Conservation (phyloP, 2,797 vertebrate species). For the Morelia viridis region DNA sequence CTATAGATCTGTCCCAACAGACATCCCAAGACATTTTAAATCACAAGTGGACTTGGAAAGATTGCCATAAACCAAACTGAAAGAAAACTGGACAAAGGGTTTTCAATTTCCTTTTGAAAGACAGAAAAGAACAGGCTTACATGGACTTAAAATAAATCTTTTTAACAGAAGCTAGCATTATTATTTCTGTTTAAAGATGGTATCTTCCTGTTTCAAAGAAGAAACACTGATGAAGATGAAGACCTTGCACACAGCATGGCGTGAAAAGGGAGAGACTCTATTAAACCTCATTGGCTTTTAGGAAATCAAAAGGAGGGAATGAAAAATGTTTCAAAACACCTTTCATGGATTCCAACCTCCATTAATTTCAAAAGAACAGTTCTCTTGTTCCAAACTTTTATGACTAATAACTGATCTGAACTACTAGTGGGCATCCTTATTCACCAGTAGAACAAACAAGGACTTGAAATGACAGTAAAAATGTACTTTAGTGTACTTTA, state of each 20-base stretch:
- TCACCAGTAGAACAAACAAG: constrained; percentile 5
- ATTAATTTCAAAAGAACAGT: background rate
- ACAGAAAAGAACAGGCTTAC: background rate
- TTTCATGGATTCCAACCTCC: background rate
- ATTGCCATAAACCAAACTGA: background rate
- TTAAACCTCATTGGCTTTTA: background rate
- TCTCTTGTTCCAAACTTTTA: background rate
- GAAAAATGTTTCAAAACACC: background rate
- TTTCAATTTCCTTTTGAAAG: constrained; percentile 8
- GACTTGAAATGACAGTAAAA: constrained; percentile 9
- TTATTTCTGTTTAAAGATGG: constrained; percentile 12
- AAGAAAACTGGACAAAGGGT: background rate
- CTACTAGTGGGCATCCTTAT: constrained; percentile 31
- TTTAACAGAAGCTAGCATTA: background rate
- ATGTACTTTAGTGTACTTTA: background rate
- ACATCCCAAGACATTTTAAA: background rate
- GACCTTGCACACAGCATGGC: background rate
- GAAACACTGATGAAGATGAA: constrained; percentile 35
- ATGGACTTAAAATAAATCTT: background rate
- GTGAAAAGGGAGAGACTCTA: constrained; percentile 39
- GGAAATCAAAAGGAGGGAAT: background rate
- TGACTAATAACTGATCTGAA: background rate
- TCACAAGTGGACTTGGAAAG: background rate
- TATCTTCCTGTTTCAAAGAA: constrained; percentile 25
- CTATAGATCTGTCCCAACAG: background rate